These are phyloP conservation scores for Brienomyrus brachyistius DNA, from an alignment of 2,113 vertebrate species.

Conservation along the genomic window DNA sequence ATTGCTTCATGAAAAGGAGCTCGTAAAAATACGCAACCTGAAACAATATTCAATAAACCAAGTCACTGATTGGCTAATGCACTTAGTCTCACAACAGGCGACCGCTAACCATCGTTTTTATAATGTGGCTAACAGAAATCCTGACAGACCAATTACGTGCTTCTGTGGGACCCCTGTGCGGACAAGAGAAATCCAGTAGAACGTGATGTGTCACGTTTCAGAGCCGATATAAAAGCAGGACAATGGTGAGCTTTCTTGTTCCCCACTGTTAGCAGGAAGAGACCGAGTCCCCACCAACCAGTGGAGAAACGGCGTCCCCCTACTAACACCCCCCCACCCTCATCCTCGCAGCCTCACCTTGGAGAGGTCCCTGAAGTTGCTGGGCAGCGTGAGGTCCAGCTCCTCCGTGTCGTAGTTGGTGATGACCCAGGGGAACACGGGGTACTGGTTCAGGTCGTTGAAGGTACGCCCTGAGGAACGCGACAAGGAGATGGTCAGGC, in stretches of 20 bases:
- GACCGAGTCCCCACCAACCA: background rate
- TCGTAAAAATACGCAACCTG: background rate
- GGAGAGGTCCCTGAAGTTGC: slow-evolving; percentile 97
- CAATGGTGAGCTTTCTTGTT: background rate
- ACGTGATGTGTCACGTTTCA: background rate
- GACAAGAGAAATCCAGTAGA: background rate
- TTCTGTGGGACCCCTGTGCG: background rate
- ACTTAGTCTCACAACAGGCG: background rate
- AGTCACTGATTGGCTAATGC: background rate
- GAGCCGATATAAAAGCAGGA: background rate
- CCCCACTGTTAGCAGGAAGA: background rate
- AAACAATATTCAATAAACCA: background rate
- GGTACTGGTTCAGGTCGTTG: slow-evolving; percentile 96
- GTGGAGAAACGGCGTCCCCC: background rate
- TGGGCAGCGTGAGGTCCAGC: slow-evolving; percentile 91
- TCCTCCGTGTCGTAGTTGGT: slow-evolving; percentile 94
- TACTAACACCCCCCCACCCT: background rate
- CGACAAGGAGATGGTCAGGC: background rate
- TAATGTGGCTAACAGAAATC: background rate
- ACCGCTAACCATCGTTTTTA: background rate
- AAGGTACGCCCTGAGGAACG: slow-evolving; percentile 74
- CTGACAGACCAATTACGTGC: background rate
- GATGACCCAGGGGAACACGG: slow-evolving; percentile 97
- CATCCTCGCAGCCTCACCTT: slow-evolving; percentile 67
- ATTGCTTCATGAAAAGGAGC: background rate